Evolutionary conservation across 2,113 vertebrate genomes (phyloP), one percentile per base, ranked within the genome.

Genomic region (Macheiramphus alcinus): DNA sequence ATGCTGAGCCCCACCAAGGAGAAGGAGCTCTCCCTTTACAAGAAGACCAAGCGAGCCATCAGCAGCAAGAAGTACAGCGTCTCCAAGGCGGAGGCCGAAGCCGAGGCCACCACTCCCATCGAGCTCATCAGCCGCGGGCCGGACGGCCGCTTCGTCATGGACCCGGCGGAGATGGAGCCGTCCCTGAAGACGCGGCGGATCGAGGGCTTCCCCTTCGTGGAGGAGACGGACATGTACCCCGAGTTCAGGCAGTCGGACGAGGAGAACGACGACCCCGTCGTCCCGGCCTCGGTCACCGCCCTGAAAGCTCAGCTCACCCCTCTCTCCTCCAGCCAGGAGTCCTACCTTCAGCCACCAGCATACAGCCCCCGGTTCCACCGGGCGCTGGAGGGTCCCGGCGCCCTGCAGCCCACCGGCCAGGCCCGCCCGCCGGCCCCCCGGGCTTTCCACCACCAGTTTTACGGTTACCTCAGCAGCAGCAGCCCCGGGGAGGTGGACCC

Each of bases 241-340:
- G 99, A 99, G 97, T 99, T 99, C 98, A 99, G 99, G 93, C 99
- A 99, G 98, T 99, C 99, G 0, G 99, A 99, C 1, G 99, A 99
- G 97, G 99, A 99, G 98, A 99, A 99, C 2, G 99, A 99, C 10
- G 99, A 99, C 96, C 99, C 99, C 0, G 98, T 99, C 79, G 98
- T 99, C 96, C 99, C 99, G 40, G 80, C 99, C 9, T 99, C 99
- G 2, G 99, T 99, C 98, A 98, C 99, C 68, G 99, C 99, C 73
- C 98, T 99, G 97, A 99, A 99, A 97, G 98, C 99, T 70, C 99
- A 99, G 98, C 98, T 99, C 96, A 99, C 99, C 63, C 99, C 99
- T 94, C 98, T 99, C 71, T 99, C 99, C 83, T 99, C 99, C 97
- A 99, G 99, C 98, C 99, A 99, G 98, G 99, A 99, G 97, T 99